Evolutionary conservation across 2,113 vertebrate species (phyloP).

Genomic region (Phylloscopus whistleri): DNA sequence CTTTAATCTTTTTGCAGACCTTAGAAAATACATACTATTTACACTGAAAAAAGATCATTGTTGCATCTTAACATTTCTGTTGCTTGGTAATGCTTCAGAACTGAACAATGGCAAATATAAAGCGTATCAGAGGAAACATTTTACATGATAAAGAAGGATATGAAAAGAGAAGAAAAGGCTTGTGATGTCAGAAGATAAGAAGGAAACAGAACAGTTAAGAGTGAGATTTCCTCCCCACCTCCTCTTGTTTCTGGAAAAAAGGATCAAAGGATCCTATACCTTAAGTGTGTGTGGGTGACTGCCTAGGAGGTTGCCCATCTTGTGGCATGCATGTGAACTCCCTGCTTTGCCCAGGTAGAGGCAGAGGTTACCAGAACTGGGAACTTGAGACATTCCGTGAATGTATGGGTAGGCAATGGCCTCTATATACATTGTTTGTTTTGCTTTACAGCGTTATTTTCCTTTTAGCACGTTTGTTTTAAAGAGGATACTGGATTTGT

Average conservation of each 20-base stretch:
- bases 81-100: neutral
- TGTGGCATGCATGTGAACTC: neutral
- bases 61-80: neutral
- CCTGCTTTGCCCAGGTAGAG: neutral
- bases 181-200: neutral
- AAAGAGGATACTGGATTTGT: neutral
- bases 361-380: neutral
- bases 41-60: neutral
- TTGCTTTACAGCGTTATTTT: neutral
- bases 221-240: neutral
- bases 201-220: neutral
- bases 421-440: neutral
- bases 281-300: neutral
- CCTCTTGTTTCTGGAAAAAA: neutral
- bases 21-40: neutral
- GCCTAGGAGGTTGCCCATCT: neutral
- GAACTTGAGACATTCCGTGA: accelerated
- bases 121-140: neutral
- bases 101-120: neutral
- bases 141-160: neutral
- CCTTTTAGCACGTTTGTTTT: neutral
- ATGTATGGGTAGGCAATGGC: accelerated
- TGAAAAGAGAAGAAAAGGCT: neutral
- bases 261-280: neutral
- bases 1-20: neutral